These are phyloP conservation scores for Rhyacichthys aspro DNA, from an alignment of 2,797 vertebrate species.

Conservation along the genomic window DNA sequence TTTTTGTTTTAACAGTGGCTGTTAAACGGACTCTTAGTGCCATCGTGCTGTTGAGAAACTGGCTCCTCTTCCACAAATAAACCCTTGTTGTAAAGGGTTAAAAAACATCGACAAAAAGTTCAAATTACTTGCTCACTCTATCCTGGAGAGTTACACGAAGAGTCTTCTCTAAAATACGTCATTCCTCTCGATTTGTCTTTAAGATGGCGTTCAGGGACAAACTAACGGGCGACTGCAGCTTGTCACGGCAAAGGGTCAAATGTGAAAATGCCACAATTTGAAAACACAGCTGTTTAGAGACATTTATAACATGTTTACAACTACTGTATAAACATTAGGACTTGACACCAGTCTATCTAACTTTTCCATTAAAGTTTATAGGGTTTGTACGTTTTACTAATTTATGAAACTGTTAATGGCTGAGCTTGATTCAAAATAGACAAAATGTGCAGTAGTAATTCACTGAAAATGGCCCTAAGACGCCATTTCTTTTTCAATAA, in stretches of 20 bases:
- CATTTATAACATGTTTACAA: too few relatives aligned
- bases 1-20: neutral
- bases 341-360: slow-evolving; percentile 61
- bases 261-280: slow-evolving; percentile 6
- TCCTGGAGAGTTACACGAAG: slow-evolving; percentile 96
- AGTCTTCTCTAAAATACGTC: slow-evolving; percentile 89
- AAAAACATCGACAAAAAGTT: slow-evolving; percentile 78
- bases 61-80: slow-evolving; percentile 81
- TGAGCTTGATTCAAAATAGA: too few relatives aligned
- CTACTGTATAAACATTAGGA: neutral
- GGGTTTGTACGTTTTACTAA: too few relatives aligned
- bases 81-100: slow-evolving; percentile 80
- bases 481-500: too few relatives aligned
- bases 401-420: too few relatives aligned
- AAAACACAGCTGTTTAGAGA: slow-evolving; percentile 19
- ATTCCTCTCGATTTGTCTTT: slow-evolving; percentile 85
- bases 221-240: slow-evolving; percentile 19
- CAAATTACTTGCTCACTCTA: slow-evolving; percentile 96
- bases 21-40: slow-evolving; percentile 52
- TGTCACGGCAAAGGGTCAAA: slow-evolving; percentile 36
- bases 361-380: too few relatives aligned
- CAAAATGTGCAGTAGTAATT: too few relatives aligned
- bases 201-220: slow-evolving; percentile 53
- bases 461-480: too few relatives aligned
- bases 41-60: slow-evolving; percentile 51